Percentiles rank a stretch among this genome's conserved stretches.
These are phyloP conservation scores for Conopomorpha cramerella DNA, from an alignment of 1,140 invertebrate genomes.

Conservation along the genomic window DNA sequence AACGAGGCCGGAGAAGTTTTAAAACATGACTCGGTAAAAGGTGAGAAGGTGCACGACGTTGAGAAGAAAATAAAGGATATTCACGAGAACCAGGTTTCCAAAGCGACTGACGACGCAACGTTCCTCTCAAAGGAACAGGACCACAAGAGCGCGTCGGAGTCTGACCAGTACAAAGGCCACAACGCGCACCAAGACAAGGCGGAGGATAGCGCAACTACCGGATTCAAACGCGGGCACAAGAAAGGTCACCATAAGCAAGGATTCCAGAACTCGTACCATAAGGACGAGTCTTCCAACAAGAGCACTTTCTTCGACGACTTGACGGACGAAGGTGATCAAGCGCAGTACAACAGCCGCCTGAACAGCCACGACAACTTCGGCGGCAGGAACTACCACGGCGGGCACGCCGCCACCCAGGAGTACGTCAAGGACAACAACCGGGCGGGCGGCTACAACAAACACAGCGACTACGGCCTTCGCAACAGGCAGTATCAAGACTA, in stretches of 20 bases:
- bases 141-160: conserved; percentile 36
- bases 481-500: conserved; percentile 51
- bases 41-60: conserved; percentile 45
- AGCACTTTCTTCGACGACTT: conserved; percentile 68
- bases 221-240: conserved; percentile 60
- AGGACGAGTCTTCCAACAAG: conserved; percentile 69
- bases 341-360: conserved; percentile 52
- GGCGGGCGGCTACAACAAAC: conserved; percentile 51
- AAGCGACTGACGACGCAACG: conserved; percentile 45
- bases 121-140: conserved; percentile 50
- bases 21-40: conserved; percentile 44
- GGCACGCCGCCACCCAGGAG: conserved; percentile 45
- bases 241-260: conserved; percentile 69
- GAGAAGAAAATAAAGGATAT: conserved; percentile 40
- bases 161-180: conserved; percentile 42
- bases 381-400: conserved; percentile 50
- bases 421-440: conserved; percentile 41
- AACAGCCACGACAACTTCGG: conserved; percentile 53
- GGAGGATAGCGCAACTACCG: conserved; percentile 42
- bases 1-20: conserved; percentile 35
- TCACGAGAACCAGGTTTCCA: conserved; percentile 45
- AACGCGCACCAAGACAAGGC: conserved; percentile 42
- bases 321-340: conserved; percentile 62
- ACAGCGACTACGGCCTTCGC: conserved; percentile 51
- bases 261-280: conserved; percentile 68